Evolutionary conservation across 2,888 invertebrate genomes (phyloP).

Genomic region (Apodemia mormo): DNA sequence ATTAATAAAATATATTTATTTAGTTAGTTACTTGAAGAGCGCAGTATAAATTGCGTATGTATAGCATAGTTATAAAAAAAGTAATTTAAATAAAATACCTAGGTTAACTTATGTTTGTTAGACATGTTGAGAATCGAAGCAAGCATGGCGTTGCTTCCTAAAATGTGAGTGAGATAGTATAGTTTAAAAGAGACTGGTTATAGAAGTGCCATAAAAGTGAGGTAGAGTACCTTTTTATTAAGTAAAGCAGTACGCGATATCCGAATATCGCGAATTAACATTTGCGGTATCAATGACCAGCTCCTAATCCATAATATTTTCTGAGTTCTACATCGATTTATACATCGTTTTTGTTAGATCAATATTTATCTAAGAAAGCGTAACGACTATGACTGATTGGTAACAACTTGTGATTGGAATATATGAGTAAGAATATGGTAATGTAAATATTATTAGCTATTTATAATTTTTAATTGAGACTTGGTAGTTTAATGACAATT

Average conservation of each 20-base stretch:
- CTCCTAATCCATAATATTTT: not conserved
- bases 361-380: slow-evolving; percentile 35
- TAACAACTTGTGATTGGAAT: slow-evolving; percentile 71
- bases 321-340: not conserved
- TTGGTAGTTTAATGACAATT: not conserved
- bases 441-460: slow-evolving; percentile 61
- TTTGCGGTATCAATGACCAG: not conserved
- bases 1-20: too few species aligned
- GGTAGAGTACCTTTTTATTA: not conserved
- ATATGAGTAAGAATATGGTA: slow-evolving; percentile 51
- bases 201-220: slow-evolving; percentile 3
- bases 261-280: not conserved
- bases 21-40: too few species aligned
- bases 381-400: slow-evolving; percentile 72
- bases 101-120: too few species aligned
- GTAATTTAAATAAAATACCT: too few species aligned
- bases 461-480: slow-evolving; percentile 40
- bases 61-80: too few species aligned
- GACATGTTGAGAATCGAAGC: not conserved
- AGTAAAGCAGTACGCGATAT: not conserved
- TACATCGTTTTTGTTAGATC: slow-evolving; percentile 10
- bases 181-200: not conserved
- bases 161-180: slow-evolving; percentile 2
- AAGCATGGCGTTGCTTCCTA: not conserved
- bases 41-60: too few species aligned